These are phyloP conservation scores for Xylocopa sonorina DNA, from an alignment of 1,140 invertebrate genomes.

Conservation along the genomic window DNA sequence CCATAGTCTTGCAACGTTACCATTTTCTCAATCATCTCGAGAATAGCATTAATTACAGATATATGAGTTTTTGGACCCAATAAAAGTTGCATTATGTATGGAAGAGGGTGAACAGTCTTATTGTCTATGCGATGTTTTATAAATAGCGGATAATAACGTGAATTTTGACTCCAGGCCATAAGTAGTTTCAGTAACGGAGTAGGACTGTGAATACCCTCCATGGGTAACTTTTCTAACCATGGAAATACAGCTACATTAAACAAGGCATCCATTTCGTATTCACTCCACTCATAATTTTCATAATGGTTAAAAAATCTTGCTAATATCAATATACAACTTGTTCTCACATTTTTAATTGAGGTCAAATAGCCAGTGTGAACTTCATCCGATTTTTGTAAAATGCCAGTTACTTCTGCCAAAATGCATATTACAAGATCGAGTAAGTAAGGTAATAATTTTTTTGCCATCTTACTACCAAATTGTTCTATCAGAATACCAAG, in stretches of 20 bases:
- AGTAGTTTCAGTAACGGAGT: constrained; percentile 92
- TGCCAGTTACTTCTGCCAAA: constrained; percentile 84
- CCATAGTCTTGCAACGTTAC: constrained; percentile 86
- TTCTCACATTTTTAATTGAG: constrained; percentile 87
- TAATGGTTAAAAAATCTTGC: constrained; percentile 91
- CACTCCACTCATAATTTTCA: constrained; percentile 88
- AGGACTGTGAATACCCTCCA: constrained; percentile 92
- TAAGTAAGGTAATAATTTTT: constrained; percentile 86
- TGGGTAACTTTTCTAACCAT: constrained; percentile 87
- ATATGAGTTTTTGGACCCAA: constrained; percentile 85
- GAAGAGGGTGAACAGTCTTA: constrained; percentile 82
- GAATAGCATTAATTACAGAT: constrained; percentile 87
- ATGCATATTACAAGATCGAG: constrained; percentile 89
- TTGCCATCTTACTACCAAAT: constrained; percentile 89
- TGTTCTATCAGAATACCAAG: constrained; percentile 92
- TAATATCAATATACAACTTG: constrained; percentile 83
- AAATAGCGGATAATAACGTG: constrained; percentile 88
- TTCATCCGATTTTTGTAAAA: constrained; percentile 82
- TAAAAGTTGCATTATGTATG: constrained; percentile 87
- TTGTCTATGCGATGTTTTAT: constrained; percentile 83
- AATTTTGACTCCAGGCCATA: constrained; percentile 88
- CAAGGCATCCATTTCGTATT: constrained; percentile 88
- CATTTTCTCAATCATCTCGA: constrained; percentile 91
- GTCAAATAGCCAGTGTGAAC: constrained; percentile 85
- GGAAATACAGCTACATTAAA: constrained; percentile 92